Percentiles rank a stretch among this genome's conserved stretches.
Evolutionary conservation across 1,140 invertebrate species (phyloP).

Genomic region (Drosophila lacertosa): DNA sequence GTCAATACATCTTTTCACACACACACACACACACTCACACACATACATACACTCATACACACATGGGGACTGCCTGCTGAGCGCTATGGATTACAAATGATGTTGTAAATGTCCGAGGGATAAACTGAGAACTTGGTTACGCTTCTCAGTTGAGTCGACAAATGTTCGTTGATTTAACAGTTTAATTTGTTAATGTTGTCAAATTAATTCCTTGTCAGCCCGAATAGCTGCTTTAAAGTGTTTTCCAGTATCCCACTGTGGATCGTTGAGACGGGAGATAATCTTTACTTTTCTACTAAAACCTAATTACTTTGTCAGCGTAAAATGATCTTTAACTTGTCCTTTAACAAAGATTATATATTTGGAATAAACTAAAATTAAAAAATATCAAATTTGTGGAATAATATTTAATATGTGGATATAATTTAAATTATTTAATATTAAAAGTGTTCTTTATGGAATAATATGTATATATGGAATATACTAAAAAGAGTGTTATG

Average conservation of each 20-base stretch:
- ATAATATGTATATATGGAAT: no score
- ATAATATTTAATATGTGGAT: no score
- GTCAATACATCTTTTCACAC: constrained; percentile 74
- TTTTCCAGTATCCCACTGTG: constrained; percentile 3
- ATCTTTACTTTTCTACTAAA: neutral
- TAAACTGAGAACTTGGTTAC: constrained; percentile 20
- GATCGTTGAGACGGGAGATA: constrained; percentile 10
- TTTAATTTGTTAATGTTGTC: constrained; percentile 84
- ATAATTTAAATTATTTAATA: no score
- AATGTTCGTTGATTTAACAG: constrained; percentile 70
- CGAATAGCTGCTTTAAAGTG: constrained; percentile 45
- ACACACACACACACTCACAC: constrained; percentile 34
- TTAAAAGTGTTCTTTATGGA: no score
- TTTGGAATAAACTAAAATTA: no score
- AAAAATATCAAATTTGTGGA: no score
- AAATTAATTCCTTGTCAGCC: constrained; percentile 80
- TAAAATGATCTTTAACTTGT: neutral
- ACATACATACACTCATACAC: constrained; percentile 33
- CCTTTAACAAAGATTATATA: no score
- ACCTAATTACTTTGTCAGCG: neutral
- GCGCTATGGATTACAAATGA: constrained; percentile 83
- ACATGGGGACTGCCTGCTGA: constrained; percentile 73
- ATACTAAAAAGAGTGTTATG: no score
- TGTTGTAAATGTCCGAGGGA: constrained; percentile 68
- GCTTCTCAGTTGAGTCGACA: constrained; percentile 23